These are phyloP conservation scores for Anableps anableps DNA, from an alignment of 2,797 vertebrate species.

Conservation along the genomic window DNA sequence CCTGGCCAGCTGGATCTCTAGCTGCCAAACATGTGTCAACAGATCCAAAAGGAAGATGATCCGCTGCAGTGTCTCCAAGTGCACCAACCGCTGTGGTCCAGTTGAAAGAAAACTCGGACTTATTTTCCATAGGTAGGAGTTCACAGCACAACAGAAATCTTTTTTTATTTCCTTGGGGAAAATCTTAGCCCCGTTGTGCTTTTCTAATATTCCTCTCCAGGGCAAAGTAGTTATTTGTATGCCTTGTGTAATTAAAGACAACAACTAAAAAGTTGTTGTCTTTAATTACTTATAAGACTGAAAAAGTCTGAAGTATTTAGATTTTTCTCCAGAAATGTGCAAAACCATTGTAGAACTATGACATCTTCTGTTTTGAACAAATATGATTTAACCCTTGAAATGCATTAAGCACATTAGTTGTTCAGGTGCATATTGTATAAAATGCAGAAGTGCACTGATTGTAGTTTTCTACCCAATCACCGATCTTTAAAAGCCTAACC, in stretches of 20 bases:
- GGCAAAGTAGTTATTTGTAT: not conserved
- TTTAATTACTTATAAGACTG: not conserved
- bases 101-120: conserved; percentile 71
- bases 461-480: too few relatives aligned
- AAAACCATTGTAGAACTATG: not conserved
- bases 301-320: not conserved
- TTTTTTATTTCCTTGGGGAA: not conserved
- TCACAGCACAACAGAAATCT: not conserved
- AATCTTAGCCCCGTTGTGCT: not conserved
- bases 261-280: too few relatives aligned
- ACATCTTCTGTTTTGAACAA: not conserved
- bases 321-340: not conserved
- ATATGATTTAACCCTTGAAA: not conserved
- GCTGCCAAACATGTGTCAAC: conserved; percentile 65
- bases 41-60: conserved; percentile 65
- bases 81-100: conserved; percentile 72
- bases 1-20: conserved; percentile 70
- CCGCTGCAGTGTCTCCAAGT: conserved; percentile 70
- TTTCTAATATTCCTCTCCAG: not conserved
- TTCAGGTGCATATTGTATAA: not conserved
- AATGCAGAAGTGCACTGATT: too few relatives aligned
- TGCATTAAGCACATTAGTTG: not conserved
- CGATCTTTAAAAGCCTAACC: too few relatives aligned
- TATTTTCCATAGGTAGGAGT: conserved; percentile 71
- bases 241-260: too few relatives aligned